phyloP scores from a whole-genome alignment of 1,140 invertebrate genomes.

The Nautilus pompilius region DNA sequence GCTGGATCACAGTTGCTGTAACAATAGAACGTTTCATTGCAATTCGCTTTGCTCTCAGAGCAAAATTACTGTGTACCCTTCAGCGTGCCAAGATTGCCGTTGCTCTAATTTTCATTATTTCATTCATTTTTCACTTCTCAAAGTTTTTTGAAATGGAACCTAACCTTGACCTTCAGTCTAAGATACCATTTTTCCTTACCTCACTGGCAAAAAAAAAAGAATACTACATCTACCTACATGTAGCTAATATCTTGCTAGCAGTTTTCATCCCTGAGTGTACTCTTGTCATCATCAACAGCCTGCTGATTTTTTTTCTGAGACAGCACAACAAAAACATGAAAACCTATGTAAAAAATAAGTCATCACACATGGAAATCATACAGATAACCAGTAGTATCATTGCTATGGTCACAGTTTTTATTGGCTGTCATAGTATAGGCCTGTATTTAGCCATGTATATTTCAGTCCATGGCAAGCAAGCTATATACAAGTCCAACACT shows the following conservation, averaged over 20 bases:
- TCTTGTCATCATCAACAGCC: conserved; percentile 82
- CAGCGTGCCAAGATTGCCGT: conserved; percentile 80
- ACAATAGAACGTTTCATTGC: conserved; percentile 92
- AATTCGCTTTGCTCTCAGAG: conserved; percentile 85
- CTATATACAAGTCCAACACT: conserved; percentile 14
- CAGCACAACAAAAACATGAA: conserved; percentile 66
- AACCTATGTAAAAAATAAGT: conserved; percentile 12
- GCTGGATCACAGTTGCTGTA: conserved; percentile 89
- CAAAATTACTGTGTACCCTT: conserved; percentile 83
- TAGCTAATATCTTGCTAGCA: conserved; percentile 36
- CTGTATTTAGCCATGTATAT: conserved; percentile 27
- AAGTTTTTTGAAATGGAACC: conserved; percentile 54
- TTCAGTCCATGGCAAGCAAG: conserved; percentile 16
- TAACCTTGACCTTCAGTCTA: conserved; percentile 49
- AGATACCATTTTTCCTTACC: conserved; percentile 65
- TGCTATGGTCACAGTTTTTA: conserved; percentile 87
- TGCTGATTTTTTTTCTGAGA: conserved; percentile 79
- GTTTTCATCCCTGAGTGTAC: conserved; percentile 90
- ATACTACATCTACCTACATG: conserved; percentile 60
- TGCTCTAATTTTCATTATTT: conserved; percentile 74
- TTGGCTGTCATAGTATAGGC: conserved; percentile 67
- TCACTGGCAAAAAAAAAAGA: conserved; percentile 66
- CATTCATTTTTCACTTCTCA: conserved; percentile 82
- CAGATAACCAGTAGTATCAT: conserved; percentile 77
- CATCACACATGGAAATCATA: conserved; percentile 24